A percentile compares a stretch with the other conserved stretches of the same genome.
Conservation (phyloP, 2,797 vertebrate species). For the Notolepis coatsorum region DNA sequence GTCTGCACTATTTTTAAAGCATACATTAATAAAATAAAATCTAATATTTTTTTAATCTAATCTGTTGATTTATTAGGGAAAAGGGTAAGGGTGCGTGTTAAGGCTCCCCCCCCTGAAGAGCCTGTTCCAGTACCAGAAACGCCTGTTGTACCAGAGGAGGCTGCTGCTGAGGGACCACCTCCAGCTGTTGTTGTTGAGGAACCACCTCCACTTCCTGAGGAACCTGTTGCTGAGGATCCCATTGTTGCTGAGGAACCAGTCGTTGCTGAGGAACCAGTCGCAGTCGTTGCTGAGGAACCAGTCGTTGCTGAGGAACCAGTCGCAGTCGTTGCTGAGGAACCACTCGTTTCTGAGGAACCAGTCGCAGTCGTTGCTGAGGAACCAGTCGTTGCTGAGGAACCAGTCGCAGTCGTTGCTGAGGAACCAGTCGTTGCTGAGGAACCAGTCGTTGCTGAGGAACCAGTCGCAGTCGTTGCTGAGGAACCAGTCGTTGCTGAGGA, state of each 20-base stretch:
- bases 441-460: slow-evolving; percentile 1
- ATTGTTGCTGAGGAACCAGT: not conserved
- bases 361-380: no score
- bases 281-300: slow-evolving; percentile 6
- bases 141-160: not conserved
- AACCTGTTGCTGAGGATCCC: slow-evolving; percentile 10
- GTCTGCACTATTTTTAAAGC: not conserved
- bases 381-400: not conserved
- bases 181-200: not conserved
- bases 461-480: slow-evolving; percentile 20
- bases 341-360: slow-evolving; percentile 3
- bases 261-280: slow-evolving; percentile 3
- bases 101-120: not conserved
- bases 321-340: no score
- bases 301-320: slow-evolving; percentile 1
- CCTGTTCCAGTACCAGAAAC: not conserved
- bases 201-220: not conserved
- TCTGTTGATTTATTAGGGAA: not conserved
- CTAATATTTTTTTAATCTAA: not conserved
- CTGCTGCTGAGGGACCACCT: not conserved
- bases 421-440: not conserved
- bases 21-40: not conserved
- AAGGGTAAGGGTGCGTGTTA: not conserved
- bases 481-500: not conserved
- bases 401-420: not conserved